Conservation (phyloP, 2,113 vertebrate species). For the Chaetodon trifascialis region DNA sequence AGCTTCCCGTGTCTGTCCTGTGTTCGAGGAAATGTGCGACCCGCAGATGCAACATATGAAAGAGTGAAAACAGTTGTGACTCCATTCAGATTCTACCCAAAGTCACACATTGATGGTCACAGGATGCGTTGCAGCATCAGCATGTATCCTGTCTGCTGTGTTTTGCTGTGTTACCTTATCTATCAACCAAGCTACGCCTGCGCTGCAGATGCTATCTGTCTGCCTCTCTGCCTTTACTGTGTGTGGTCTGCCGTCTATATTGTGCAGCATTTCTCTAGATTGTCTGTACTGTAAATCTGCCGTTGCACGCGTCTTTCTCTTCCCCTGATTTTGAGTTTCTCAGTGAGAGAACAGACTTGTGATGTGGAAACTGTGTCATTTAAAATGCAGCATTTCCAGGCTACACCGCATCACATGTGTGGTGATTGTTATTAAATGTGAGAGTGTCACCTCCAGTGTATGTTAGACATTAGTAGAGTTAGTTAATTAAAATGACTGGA, state of each 20-base stretch:
- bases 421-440: background rate
- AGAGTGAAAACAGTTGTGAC: background rate
- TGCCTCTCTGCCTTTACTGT: background rate
- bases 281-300: background rate
- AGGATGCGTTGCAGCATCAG: conserved; percentile 33
- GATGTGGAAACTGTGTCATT: background rate
- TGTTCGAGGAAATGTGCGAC: background rate
- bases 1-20: background rate
- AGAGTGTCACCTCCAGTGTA: background rate
- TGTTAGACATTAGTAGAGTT: background rate
- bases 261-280: background rate
- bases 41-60: background rate
- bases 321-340: background rate
- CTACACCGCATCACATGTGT: conserved; percentile 1
- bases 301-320: background rate
- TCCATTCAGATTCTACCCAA: background rate
- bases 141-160: conserved; percentile 32
- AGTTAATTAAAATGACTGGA: background rate
- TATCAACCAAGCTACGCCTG: conserved; percentile 10
- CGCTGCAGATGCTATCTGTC: conserved; percentile 14
- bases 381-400: background rate
- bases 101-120: conserved; percentile 25
- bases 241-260: background rate
- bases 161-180: background rate
- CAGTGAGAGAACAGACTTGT: background rate